Percentiles rank a stretch among this genome's conserved stretches.
phyloP scores from a whole-genome alignment of 2,113 vertebrate genomes.

The Tiliqua scincoides region DNA sequence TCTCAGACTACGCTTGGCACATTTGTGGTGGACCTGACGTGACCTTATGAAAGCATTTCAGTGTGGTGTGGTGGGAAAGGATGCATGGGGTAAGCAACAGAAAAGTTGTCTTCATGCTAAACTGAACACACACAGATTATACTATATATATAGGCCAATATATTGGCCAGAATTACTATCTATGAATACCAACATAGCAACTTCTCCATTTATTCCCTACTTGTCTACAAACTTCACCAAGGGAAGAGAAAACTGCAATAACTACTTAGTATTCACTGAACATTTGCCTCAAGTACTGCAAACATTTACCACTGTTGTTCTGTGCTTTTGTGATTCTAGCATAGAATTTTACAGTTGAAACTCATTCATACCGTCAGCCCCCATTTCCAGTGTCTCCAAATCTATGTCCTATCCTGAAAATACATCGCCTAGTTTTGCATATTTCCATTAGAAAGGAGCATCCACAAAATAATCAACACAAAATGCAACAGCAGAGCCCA shows the following conservation, averaged over 20 bases:
- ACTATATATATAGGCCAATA: too few relatives aligned
- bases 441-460: neutral
- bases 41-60: too few relatives aligned
- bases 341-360: neutral
- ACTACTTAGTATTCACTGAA: neutral
- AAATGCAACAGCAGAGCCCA: neutral
- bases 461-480: neutral
- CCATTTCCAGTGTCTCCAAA: neutral
- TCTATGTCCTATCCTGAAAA: neutral
- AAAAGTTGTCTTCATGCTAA: neutral
- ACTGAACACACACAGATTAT: too few relatives aligned
- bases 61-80: too few relatives aligned
- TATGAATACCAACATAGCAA: neutral
- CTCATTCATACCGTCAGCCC: neutral
- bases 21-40: too few relatives aligned
- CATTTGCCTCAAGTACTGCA: neutral
- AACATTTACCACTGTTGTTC: neutral
- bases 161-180: neutral
- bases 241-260: neutral
- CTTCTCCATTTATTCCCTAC: neutral
- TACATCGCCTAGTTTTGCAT: neutral
- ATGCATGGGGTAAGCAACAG: too few relatives aligned
- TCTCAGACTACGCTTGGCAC: too few relatives aligned
- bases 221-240: neutral
- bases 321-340: neutral